Percentiles rank a stretch among this genome's conserved stretches.
Conservation (phyloP, 2,888 invertebrate genomes). For the Noctua pronuba region DNA sequence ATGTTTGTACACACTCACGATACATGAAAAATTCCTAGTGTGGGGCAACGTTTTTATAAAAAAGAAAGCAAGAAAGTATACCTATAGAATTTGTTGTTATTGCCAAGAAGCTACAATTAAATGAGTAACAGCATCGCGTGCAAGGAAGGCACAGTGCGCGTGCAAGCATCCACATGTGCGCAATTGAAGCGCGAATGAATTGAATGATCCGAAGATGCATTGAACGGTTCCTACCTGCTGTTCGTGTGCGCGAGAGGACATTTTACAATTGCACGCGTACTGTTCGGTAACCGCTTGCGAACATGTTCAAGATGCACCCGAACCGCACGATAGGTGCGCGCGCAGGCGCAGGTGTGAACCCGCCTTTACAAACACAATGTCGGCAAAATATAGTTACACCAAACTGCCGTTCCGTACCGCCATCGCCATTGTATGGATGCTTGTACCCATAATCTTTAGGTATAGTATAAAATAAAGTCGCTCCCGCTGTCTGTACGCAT, state of each 20-base stretch:
- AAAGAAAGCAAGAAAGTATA: background rate
- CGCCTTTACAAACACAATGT: background rate
- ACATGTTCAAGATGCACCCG: background rate
- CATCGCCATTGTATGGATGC: background rate
- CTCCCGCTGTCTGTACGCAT: too few relatives aligned
- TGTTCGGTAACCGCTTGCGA: too few relatives aligned
- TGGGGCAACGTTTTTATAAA: background rate
- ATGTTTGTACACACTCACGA: background rate
- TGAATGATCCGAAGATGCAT: too few relatives aligned
- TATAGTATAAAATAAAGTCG: too few relatives aligned
- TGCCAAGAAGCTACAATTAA: too few relatives aligned
- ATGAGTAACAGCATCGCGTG: background rate
- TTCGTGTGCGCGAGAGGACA: too few relatives aligned
- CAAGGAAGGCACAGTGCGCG: too few relatives aligned
- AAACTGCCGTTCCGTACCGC: background rate
- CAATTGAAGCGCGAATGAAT: too few relatives aligned
- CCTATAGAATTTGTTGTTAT: background rate
- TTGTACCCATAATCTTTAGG: background rate
- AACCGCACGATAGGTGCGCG: background rate
- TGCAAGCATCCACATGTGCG: too few relatives aligned
- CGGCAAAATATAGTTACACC: background rate
- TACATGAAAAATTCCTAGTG: too few relatives aligned
- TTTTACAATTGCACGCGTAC: too few relatives aligned
- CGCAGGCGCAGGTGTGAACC: background rate
- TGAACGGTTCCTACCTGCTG: too few relatives aligned